Conservation (phyloP, 2,113 vertebrate genomes). For the Ginglymostoma cirratum region DNA sequence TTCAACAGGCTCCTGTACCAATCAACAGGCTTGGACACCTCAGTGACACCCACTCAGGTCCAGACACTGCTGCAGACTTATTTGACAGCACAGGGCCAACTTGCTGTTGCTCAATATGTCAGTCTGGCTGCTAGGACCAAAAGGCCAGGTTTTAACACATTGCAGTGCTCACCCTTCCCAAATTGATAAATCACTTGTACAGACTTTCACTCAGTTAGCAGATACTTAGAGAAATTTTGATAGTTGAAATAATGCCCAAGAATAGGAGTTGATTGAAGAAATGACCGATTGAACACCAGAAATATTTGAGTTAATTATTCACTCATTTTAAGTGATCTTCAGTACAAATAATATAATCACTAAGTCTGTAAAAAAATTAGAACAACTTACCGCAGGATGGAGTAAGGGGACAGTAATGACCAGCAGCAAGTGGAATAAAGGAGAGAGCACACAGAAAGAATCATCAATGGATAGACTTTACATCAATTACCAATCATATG, state of each 20-base stretch:
- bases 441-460: slow-evolving; percentile 33
- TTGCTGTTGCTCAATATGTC: not conserved
- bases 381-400: slow-evolving; percentile 8
- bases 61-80: not conserved
- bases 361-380: not conserved
- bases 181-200: not conserved
- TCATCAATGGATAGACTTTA: not conserved
- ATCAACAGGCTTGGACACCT: not conserved
- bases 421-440: slow-evolving; percentile 22
- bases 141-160: not conserved
- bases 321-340: not conserved
- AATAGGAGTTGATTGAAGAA: not conserved
- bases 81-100: not conserved
- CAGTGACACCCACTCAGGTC: not conserved
- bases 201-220: not conserved
- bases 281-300: not conserved
- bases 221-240: not conserved
- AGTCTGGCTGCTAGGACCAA: not conserved
- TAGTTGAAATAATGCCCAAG: not conserved
- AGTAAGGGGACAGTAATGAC: not conserved
- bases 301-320: not conserved
- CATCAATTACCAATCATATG: not conserved
- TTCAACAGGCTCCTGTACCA: not conserved
- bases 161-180: not conserved
- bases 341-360: not conserved